These are phyloP conservation scores for Molorchus minor DNA, from an alignment of 2,888 invertebrate species.

Conservation along the genomic window DNA sequence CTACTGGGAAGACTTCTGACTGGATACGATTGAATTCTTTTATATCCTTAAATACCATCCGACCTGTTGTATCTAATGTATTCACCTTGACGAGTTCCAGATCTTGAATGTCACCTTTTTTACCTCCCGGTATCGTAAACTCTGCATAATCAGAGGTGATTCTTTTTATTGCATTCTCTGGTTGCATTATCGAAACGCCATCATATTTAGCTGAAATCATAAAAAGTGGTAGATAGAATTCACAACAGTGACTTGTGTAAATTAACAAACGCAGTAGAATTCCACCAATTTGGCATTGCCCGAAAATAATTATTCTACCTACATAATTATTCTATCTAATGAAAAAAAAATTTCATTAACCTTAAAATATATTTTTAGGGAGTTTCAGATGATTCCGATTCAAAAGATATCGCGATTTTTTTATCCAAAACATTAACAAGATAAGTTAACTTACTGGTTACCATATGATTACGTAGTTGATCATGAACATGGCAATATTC, in stretches of 20 bases:
- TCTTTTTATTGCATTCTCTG: constrained; percentile 79
- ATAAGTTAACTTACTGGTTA: constrained; percentile 51
- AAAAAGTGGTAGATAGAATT: background rate
- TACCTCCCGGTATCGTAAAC: constrained; percentile 81
- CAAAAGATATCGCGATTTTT: too few species aligned
- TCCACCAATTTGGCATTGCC: too few species aligned
- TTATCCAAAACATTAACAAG: background rate
- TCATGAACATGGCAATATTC: constrained; percentile 91
- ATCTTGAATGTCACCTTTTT: constrained; percentile 68
- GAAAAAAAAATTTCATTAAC: too few species aligned
- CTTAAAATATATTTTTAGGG: too few species aligned
- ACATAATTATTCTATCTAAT: too few species aligned
- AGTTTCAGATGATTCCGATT: too few species aligned
- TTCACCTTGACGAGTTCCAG: constrained; percentile 61
- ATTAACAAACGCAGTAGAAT: too few species aligned
- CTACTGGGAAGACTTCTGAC: constrained; percentile 93
- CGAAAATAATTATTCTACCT: too few species aligned
- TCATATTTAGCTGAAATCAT: constrained; percentile 50
- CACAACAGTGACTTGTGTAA: too few species aligned
- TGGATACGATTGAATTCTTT: constrained; percentile 93
- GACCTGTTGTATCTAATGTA: constrained; percentile 76
- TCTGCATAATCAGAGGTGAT: constrained; percentile 84
- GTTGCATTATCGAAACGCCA: constrained; percentile 60
- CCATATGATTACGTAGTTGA: constrained; percentile 68
- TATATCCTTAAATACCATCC: constrained; percentile 88